These are phyloP conservation scores for Aegithalos caudatus DNA, from an alignment of 2,113 vertebrate species.

Conservation along the genomic window DNA sequence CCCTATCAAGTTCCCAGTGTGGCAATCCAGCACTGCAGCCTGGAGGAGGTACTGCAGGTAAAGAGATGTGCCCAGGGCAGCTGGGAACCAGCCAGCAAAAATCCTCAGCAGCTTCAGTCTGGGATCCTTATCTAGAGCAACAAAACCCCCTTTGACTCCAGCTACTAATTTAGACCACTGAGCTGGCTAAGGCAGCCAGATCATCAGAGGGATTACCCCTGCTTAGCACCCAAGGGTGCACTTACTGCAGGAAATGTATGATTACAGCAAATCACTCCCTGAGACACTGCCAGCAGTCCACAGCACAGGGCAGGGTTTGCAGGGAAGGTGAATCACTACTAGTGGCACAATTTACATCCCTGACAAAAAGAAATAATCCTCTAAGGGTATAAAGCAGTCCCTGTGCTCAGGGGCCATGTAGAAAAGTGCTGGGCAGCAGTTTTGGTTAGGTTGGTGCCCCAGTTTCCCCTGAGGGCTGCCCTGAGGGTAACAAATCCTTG, in stretches of 20 bases:
- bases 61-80: not conserved
- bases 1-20: fast-evolving
- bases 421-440: not conserved
- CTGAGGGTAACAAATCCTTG: not conserved
- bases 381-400: not conserved
- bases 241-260: no score
- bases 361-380: not conserved
- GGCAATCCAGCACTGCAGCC: not conserved
- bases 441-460: not conserved
- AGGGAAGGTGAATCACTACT: not conserved
- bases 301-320: not conserved
- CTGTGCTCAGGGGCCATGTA: not conserved
- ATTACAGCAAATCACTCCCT: not conserved
- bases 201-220: not conserved
- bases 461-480: not conserved
- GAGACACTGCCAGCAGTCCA: not conserved
- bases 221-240: not conserved
- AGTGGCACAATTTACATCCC: not conserved
- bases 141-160: not conserved
- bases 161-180: not conserved
- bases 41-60: not conserved
- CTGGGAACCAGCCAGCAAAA: not conserved
- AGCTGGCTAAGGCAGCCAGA: not conserved
- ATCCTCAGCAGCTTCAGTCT: not conserved
- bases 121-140: not conserved